Base-by-base conservation (phyloP, 2,888 invertebrate genomes). In the Steromphala cineraria region DNA sequence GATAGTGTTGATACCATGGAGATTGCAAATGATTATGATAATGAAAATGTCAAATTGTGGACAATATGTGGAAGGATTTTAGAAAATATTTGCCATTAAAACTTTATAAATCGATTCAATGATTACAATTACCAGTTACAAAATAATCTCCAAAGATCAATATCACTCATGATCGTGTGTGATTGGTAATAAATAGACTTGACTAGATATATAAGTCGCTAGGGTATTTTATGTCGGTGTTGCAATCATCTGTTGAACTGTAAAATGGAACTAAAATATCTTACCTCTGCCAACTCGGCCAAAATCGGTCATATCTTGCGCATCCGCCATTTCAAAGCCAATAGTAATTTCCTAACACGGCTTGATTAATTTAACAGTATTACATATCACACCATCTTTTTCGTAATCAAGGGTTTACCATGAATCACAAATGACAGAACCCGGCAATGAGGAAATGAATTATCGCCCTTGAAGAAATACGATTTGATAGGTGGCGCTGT, bases 281-380 rank as follows among this genome's bases (percentile, higher is more conserved):
- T 75, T 75, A 75, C 75, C 75, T 52, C 46, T n/a, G 15, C 78
- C 75, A 3, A 53, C 21, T 67, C 84, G 80, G n/a, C 87, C 84
- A 80, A 85, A 82, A 78, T 87, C 87, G 53, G 81, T 79, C 28
- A 84, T 78, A 83, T 87, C 87, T 80, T 87, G 83, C 53, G 80
- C 83, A 71, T 81, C 75, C 55, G 80, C 56, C 80, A 80, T 80
- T 17, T 56, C 62, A 24, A 62, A 62, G 28, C 28, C 28, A 28
- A 62, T 15, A 62, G 62, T 62, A 21, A 62, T 62, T 62, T 28
- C 62, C 62, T 28, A 28, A 13, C 28, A 24, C 13, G 62, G 24
- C 24, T 62, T 8, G n/a, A 28, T 62, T 21, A 28, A 62, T 24
- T 62, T 62, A 28, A 28, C 28, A 15, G 1, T 62, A 28, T 15